Conservation (phyloP, 2,888 invertebrate species). For the Rotaria magnacalcarata region DNA sequence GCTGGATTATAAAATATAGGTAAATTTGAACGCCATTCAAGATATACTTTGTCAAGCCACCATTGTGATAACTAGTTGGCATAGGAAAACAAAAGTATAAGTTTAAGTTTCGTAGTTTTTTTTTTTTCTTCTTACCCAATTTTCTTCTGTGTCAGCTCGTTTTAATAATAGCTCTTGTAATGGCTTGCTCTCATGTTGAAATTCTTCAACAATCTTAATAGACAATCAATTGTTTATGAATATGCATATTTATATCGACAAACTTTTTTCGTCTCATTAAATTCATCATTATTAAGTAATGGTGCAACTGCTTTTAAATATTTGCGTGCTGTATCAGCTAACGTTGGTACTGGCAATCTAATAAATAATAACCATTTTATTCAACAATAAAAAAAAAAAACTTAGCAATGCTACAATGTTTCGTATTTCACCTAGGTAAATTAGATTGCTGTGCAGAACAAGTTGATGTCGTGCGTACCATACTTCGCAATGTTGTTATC, state of each 20-base stretch:
- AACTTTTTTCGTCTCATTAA: conserved; percentile 23
- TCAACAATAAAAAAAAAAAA: background rate
- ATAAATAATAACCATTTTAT: background rate
- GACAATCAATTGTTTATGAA: background rate
- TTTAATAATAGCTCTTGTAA: conserved; percentile 33
- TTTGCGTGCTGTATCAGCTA: conserved; percentile 16
- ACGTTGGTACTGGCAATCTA: conserved; percentile 17
- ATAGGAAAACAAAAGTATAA: too few relatives aligned
- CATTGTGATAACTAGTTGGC: conserved; percentile 37
- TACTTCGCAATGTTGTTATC: background rate
- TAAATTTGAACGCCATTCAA: conserved; percentile 40
- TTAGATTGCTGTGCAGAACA: background rate
- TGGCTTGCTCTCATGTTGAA: conserved; percentile 19
- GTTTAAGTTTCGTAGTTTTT: too few relatives aligned
- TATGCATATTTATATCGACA: background rate
- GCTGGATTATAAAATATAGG: conserved; percentile 39
- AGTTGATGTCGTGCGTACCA: background rate
- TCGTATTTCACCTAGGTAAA: background rate
- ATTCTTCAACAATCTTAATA: conserved; percentile 21
- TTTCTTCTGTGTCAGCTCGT: background rate
- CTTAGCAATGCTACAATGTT: background rate
- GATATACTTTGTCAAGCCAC: conserved; percentile 45
- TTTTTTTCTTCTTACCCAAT: background rate
- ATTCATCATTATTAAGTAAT: conserved; percentile 20
- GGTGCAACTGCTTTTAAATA: conserved; percentile 19